Percentiles rank a stretch among this genome's conserved stretches.
Conservation (phyloP, 2,797 vertebrate genomes). For the Rhinogobio ventralis region DNA sequence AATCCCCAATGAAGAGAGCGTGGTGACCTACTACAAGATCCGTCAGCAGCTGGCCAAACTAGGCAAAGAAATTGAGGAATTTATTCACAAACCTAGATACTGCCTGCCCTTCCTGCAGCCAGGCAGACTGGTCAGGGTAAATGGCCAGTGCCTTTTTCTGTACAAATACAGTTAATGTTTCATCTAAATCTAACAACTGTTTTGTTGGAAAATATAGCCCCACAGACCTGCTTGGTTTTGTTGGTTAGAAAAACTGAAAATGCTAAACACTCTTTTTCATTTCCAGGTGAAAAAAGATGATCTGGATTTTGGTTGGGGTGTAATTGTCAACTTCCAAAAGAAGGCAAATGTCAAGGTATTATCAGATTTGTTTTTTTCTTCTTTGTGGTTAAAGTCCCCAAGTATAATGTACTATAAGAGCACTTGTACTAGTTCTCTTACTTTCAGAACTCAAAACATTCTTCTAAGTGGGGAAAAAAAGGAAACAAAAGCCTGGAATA, state of each 20-base stretch:
- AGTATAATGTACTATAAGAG: neutral
- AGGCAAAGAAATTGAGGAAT: conserved; percentile 94
- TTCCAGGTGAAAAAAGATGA: conserved; percentile 91
- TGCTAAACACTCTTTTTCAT: neutral
- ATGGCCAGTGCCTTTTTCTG: neutral
- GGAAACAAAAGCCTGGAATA: neutral
- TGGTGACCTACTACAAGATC: conserved; percentile 95
- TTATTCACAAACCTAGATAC: conserved; percentile 94
- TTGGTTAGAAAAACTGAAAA: neutral
- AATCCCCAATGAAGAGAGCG: conserved; percentile 94
- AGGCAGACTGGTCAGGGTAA: conserved; percentile 92
- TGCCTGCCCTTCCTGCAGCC: conserved; percentile 96
- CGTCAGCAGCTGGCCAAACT: conserved; percentile 94
- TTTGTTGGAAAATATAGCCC: neutral
- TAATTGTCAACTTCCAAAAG: conserved; percentile 95
- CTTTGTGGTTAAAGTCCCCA: neutral
- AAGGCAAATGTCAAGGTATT: conserved; percentile 94
- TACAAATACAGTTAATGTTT: neutral
- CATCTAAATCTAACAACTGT: too few relatives aligned
- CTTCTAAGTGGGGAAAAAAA: neutral
- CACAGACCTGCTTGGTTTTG: neutral
- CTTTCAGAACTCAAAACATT: neutral
- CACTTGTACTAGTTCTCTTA: neutral
- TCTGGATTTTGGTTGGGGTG: conserved; percentile 95
- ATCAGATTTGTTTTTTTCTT: neutral